phyloP scores from a whole-genome alignment of 2,888 invertebrate genomes.

The Chromoteleia sp. region DNA sequence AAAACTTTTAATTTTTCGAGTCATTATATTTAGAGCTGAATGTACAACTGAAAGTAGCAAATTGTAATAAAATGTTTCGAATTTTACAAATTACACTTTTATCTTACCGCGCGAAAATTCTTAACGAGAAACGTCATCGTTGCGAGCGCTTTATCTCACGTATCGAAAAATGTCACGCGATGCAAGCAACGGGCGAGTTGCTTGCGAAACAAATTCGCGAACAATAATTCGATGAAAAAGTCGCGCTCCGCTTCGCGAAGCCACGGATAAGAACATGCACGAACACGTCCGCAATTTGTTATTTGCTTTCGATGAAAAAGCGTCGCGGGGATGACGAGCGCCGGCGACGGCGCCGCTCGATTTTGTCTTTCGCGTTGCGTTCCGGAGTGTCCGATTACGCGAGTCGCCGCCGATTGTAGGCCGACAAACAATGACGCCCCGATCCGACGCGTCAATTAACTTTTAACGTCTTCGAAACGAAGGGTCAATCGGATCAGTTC shows the following conservation, averaged over 20 bases:
- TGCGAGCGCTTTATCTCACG: too few relatives aligned
- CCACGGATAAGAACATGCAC: slow-evolving; percentile 19
- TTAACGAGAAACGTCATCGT: too few relatives aligned
- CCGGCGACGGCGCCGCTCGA: slow-evolving; percentile 17
- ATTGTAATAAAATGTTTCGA: too few relatives aligned
- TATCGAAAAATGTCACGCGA: too few relatives aligned
- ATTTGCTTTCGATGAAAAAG: slow-evolving; percentile 19
- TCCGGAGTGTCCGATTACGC: slow-evolving; percentile 37
- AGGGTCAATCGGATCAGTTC: slow-evolving; percentile 38
- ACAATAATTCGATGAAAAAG: not conserved
- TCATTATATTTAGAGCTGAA: too few relatives aligned
- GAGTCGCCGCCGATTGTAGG: slow-evolving; percentile 51
- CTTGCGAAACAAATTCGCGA: not conserved
- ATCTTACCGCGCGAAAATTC: too few relatives aligned
- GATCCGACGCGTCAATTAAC: slow-evolving; percentile 40
- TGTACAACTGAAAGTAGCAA: too few relatives aligned
- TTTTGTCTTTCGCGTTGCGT: slow-evolving; percentile 9
- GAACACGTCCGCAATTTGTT: slow-evolving; percentile 16
- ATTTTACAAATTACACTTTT: too few relatives aligned
- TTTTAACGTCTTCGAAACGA: slow-evolving; percentile 21
- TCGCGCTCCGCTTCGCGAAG: too few relatives aligned
- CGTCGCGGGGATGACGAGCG: slow-evolving; percentile 23
- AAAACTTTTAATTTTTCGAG: too few relatives aligned
- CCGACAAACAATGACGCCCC: slow-evolving; percentile 45
- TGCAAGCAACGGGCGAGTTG: too few relatives aligned